phyloP scores from a whole-genome alignment of 2,888 invertebrate genomes.

The Leptogaster cylindrica region DNA sequence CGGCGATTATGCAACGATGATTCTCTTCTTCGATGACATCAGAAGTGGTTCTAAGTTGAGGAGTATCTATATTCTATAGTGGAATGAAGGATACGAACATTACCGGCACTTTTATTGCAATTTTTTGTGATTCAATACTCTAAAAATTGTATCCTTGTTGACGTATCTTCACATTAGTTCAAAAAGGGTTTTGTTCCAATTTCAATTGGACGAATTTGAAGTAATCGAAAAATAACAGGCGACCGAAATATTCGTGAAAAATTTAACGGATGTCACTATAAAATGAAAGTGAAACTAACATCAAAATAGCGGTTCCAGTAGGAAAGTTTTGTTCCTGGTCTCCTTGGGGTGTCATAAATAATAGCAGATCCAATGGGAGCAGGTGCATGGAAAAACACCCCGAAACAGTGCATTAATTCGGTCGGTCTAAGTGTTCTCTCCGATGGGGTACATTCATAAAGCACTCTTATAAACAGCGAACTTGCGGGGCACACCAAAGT shows the following conservation, averaged over 20 bases:
- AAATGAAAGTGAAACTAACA: conserved; percentile 12
- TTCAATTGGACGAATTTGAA: too few species aligned
- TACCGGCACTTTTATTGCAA: too few species aligned
- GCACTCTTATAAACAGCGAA: background rate
- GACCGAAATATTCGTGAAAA: background rate
- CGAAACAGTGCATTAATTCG: background rate
- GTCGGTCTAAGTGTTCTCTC: background rate
- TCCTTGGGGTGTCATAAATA: conserved; percentile 3
- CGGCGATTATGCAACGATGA: background rate
- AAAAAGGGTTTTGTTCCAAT: too few species aligned
- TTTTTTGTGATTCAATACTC: too few species aligned
- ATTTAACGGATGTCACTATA: background rate
- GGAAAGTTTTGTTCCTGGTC: conserved; percentile 7
- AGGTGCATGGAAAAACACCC: conserved; percentile 21
- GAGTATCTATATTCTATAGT: too few species aligned
- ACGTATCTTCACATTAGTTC: too few species aligned
- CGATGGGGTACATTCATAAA: background rate
- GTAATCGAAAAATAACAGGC: too few species aligned
- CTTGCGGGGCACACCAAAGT: background rate
- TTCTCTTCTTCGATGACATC: background rate
- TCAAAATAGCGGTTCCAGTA: background rate
- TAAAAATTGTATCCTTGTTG: too few species aligned
- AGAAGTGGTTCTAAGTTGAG: too few species aligned
- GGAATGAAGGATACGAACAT: too few species aligned
- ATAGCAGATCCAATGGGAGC: conserved; percentile 18